Percentiles rank a stretch among this genome's conserved stretches.
Conservation (phyloP, 2,113 vertebrate genomes). For the Hippopotamus amphibius region DNA sequence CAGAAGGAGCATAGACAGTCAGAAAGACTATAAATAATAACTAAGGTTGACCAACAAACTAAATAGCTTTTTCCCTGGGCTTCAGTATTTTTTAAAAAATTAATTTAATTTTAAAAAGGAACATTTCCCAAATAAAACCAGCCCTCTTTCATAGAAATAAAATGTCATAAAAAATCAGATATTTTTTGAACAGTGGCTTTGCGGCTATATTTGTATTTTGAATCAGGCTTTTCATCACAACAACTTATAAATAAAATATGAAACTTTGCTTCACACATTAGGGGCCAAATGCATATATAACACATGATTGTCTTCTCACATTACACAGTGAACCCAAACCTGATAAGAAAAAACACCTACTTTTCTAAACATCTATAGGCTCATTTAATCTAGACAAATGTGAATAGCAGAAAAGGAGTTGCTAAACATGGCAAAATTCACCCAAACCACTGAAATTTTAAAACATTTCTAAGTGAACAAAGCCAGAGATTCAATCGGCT, state of each 20-base stretch:
- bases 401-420: neutral
- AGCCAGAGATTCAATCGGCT: neutral
- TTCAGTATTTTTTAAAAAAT: neutral
- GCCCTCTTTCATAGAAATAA: neutral
- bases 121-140: neutral
- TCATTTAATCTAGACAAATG: neutral
- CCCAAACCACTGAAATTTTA: neutral
- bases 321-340: neutral
- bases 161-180: conserved; percentile 38
- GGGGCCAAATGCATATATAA: conserved; percentile 6
- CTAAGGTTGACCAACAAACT: neutral
- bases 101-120: neutral
- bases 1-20: neutral
- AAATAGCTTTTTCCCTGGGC: neutral
- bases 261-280: conserved; percentile 9
- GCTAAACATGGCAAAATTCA: neutral
- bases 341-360: neutral
- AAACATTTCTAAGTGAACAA: neutral
- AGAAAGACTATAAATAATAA: neutral
- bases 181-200: neutral
- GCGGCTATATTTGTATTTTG: conserved; percentile 39
- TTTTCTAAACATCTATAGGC: neutral
- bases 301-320: neutral
- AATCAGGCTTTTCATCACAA: conserved; percentile 43
- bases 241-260: conserved; percentile 68